Evolutionary conservation across 23 tunicate genomes (phyloP), one percentile per base, ranked within the genome.

Genomic region (Styela plicata): DNA sequence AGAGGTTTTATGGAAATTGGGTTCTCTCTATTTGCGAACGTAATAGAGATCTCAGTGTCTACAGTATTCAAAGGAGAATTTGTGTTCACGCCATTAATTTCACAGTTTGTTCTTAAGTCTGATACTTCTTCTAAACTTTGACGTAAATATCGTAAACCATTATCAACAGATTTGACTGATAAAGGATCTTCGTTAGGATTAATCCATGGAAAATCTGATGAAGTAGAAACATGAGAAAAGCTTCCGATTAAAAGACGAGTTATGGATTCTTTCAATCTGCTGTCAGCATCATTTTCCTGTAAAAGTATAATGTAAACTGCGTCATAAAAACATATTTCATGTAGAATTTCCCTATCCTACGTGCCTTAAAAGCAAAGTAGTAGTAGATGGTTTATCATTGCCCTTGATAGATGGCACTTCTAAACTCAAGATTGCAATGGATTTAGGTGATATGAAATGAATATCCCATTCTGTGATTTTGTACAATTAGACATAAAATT

Each of bases 231-330:
- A 44, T n/a, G 81, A 37, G 33, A 28, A 22, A n/a, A 33, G 5
- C 71, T 29, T 22, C 84, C 80, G 22, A 88, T 37, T 13, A 88
- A 13, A 37, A 83, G 36, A 31, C 86, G 87, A 33, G 87, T 88
- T 21, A 88, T 34, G 3, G 93, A 84, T 70, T 88, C 93, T 22
- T 44, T 53, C 64, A 88, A 25, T 63, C 87, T 70, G 36, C 78
- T 24, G 30, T 69, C 36, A 31, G 78, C 37, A 62, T 88, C 93
- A 33, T 65, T 32, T 81, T 86, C 77, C 90, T 86, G 74, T 13
- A 67, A 67, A 22, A 29, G 24, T 0, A 33, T 0, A n/a, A n/a
- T n/a, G n/a, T n/a, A n/a, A n/a, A n/a, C n/a, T n/a, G n/a, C n/a
- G n/a, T n/a, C n/a, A n/a, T n/a, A n/a, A n/a, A n/a, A n/a, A n/a